Evolutionary conservation across 2,888 invertebrate species (phyloP).

Genomic region (Xestia xanthographa): DNA sequence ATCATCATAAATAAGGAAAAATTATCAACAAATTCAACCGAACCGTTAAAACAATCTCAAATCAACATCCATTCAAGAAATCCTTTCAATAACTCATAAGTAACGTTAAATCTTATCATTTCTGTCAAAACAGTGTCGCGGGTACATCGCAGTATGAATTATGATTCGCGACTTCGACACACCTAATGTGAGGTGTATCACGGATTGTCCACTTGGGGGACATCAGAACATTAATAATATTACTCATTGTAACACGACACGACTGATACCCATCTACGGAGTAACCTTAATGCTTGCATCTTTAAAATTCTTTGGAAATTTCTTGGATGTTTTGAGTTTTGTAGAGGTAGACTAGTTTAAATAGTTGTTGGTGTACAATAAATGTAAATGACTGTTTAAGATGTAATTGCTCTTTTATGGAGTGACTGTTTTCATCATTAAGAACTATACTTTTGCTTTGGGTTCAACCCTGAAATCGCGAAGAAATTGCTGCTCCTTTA

Average conservation of each 20-base stretch:
- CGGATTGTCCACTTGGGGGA: constrained; percentile 74
- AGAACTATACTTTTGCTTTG: neutral
- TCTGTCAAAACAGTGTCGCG: constrained; percentile 81
- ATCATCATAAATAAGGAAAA: neutral
- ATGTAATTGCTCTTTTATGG: neutral
- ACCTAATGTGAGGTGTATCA: constrained; percentile 82
- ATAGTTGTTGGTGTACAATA: neutral
- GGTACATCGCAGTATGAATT: constrained; percentile 78
- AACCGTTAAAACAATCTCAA: constrained; percentile 35
- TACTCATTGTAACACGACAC: constrained; percentile 81
- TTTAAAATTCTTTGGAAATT: constrained; percentile 67
- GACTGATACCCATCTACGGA: constrained; percentile 77
- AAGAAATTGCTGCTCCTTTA: neutral
- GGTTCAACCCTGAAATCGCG: neutral
- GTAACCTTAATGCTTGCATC: constrained; percentile 66
- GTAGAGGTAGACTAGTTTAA: constrained; percentile 13
- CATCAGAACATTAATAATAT: constrained; percentile 88
- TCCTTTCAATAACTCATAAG: constrained; percentile 72
- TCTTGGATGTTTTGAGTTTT: constrained; percentile 38
- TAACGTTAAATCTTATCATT: constrained; percentile 80
- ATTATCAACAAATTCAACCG: neutral
- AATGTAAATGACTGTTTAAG: neutral
- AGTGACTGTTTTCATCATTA: neutral
- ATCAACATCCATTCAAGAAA: constrained; percentile 42
- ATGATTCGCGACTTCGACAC: constrained; percentile 84